Conservation (phyloP, 2,888 invertebrate genomes). For the Rhorus exstirpatorius region DNA sequence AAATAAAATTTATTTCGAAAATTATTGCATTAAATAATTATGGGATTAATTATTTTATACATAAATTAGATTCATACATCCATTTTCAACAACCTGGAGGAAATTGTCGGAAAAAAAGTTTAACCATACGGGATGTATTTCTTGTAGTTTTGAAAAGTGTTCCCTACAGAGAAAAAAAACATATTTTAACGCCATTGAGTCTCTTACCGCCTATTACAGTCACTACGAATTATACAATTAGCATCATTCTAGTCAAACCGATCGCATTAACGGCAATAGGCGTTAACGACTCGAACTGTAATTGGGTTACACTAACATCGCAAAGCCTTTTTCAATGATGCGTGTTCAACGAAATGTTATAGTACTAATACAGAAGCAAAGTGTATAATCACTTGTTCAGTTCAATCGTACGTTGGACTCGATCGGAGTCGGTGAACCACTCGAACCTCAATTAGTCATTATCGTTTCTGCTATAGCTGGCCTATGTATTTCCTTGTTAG, state of each 20-base stretch:
- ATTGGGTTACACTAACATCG: constrained; percentile 36
- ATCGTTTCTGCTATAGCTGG: constrained; percentile 47
- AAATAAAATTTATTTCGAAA: too few relatives aligned
- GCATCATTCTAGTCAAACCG: constrained; percentile 12
- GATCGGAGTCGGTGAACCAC: constrained; percentile 20
- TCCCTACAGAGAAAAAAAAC: too few relatives aligned
- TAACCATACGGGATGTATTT: too few relatives aligned
- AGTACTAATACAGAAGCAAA: constrained; percentile 1
- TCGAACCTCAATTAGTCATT: constrained; percentile 52
- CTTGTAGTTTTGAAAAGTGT: too few relatives aligned
- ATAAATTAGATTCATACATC: too few relatives aligned
- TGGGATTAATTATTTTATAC: too few relatives aligned
- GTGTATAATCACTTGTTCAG: constrained; percentile 26
- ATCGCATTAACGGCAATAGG: neutral
- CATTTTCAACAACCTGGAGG: too few relatives aligned
- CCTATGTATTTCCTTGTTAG: neutral
- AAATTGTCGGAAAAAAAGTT: too few relatives aligned
- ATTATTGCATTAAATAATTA: too few relatives aligned
- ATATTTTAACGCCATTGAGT: too few relatives aligned
- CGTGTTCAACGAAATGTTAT: constrained; percentile 3
- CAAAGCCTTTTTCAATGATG: constrained; percentile 10
- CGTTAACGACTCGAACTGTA: neutral
- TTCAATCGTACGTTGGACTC: constrained; percentile 42
- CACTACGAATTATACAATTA: neutral
- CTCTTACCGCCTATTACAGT: too few relatives aligned